phyloP scores from a whole-genome alignment of 2,888 invertebrate genomes.

The Torymus aiolomorphi region DNA sequence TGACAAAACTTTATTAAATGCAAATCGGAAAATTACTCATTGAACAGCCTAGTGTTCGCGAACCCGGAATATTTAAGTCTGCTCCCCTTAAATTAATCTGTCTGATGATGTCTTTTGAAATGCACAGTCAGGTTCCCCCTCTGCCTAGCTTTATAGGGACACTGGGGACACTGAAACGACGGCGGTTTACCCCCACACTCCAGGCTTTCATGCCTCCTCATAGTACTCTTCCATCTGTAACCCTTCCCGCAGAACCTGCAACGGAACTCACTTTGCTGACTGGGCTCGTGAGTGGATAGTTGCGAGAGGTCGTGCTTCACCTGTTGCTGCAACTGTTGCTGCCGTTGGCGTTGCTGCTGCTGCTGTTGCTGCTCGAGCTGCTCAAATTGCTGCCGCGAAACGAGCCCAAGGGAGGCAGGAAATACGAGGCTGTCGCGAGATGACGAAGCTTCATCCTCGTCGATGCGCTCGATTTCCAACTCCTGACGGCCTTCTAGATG shows the following conservation, averaged over 20 bases:
- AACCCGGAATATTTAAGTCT: no score
- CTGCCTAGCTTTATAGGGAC: slow-evolving; percentile 56
- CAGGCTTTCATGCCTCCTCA: slow-evolving; percentile 55
- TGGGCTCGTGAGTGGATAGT: slow-evolving; percentile 52
- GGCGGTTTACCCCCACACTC: slow-evolving; percentile 56
- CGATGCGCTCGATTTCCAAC: slow-evolving; percentile 42
- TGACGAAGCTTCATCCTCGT: slow-evolving; percentile 52
- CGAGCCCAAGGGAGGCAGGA: slow-evolving; percentile 54
- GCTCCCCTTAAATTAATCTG: neutral
- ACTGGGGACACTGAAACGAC: slow-evolving; percentile 54
- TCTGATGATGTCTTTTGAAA: slow-evolving; percentile 56
- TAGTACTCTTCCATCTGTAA: slow-evolving; percentile 58
- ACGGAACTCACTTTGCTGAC: slow-evolving; percentile 51
- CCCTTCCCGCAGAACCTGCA: slow-evolving; percentile 57
- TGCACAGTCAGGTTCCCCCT: slow-evolving; percentile 56
- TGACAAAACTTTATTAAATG: no score
- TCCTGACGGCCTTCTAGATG: slow-evolving; percentile 27
- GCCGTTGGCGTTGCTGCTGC: slow-evolving; percentile 13
- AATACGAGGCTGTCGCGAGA: slow-evolving; percentile 55
- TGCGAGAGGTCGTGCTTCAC: no score
- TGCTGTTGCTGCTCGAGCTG: slow-evolving; percentile 39
- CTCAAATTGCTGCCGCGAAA: slow-evolving; percentile 49
- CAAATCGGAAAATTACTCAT: no score
- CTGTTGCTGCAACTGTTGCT: no score
- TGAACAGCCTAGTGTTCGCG: no score